These are phyloP conservation scores for Perithous albicinctus DNA, from an alignment of 2,888 invertebrate species.

Conservation along the genomic window DNA sequence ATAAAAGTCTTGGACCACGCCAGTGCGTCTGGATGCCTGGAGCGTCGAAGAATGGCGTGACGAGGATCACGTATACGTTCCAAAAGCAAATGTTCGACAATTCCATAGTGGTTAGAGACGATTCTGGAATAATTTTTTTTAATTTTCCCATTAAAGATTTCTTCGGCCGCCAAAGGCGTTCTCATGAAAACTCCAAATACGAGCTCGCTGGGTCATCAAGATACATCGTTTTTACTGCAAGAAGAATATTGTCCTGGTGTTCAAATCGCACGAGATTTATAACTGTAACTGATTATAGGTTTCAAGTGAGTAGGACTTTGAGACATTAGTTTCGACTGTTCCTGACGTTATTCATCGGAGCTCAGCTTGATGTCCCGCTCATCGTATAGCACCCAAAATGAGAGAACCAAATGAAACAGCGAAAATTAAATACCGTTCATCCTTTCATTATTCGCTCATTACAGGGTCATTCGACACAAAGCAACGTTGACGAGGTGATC, in stretches of 20 bases:
- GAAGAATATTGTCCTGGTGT: conserved; percentile 3
- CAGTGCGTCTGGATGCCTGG: conserved; percentile 18
- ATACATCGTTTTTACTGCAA: conserved; percentile 2
- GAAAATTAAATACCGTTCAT: conserved; percentile 46
- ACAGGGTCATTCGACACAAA: conserved; percentile 33
- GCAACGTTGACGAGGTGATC: conserved; percentile 3
- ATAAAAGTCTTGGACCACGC: background rate
- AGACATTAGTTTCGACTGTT: conserved; percentile 29
- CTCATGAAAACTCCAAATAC: conserved; percentile 18
- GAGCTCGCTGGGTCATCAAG: background rate
- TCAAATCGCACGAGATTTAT: conserved; percentile 24
- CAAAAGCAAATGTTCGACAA: background rate
- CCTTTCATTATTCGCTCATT: conserved; percentile 51
- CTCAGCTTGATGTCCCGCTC: background rate
- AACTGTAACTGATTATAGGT: conserved; percentile 61
- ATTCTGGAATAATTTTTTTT: conserved; percentile 18
- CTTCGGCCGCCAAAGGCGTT: background rate
- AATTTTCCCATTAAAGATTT: background rate
- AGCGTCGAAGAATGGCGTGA: conserved; percentile 5
- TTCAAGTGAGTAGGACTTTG: background rate
- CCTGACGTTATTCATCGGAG: background rate
- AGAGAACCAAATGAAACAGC: conserved; percentile 32
- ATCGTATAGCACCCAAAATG: conserved; percentile 9
- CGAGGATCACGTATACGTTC: conserved; percentile 25
- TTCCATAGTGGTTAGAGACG: background rate